Conservation (phyloP, 2,797 vertebrate species). For the Anabas testudineus region DNA sequence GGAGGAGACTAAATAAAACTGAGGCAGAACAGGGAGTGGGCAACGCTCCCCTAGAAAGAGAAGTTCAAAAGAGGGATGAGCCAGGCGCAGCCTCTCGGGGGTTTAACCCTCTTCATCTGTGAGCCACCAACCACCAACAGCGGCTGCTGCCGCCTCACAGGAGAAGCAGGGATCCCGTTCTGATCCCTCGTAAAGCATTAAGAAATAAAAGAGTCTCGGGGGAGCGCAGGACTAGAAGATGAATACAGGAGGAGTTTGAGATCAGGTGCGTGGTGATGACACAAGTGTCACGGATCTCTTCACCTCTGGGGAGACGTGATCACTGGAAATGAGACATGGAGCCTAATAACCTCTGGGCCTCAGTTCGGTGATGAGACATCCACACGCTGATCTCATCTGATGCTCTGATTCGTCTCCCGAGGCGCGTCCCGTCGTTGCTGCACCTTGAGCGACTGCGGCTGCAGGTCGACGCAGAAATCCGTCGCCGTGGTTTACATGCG, state of each 20-base stretch:
- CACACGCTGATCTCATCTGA: constrained; percentile 14
- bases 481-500: constrained; percentile 20
- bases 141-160: not conserved
- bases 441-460: constrained; percentile 4
- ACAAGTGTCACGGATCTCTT: not conserved
- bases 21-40: constrained; percentile 4
- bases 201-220: constrained; percentile 7
- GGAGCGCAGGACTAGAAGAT: not conserved
- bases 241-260: constrained; percentile 3
- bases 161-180: not conserved
- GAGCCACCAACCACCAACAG: constrained; percentile 45
- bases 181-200: constrained; percentile 31
- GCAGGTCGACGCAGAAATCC: constrained; percentile 6
- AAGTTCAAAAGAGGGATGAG: constrained; percentile 80
- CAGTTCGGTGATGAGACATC: constrained; percentile 9
- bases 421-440: constrained; percentile 12
- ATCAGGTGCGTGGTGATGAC: constrained; percentile 13
- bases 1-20: not conserved
- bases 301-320: constrained; percentile 13
- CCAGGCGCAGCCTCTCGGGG: constrained; percentile 45
- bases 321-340: constrained; percentile 38
- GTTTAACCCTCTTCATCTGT: constrained; percentile 58
- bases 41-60: constrained; percentile 57
- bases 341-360: constrained; percentile 46
- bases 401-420: not conserved